phyloP scores from a whole-genome alignment of 2,113 vertebrate genomes.

The Chloroceryle aenea region DNA sequence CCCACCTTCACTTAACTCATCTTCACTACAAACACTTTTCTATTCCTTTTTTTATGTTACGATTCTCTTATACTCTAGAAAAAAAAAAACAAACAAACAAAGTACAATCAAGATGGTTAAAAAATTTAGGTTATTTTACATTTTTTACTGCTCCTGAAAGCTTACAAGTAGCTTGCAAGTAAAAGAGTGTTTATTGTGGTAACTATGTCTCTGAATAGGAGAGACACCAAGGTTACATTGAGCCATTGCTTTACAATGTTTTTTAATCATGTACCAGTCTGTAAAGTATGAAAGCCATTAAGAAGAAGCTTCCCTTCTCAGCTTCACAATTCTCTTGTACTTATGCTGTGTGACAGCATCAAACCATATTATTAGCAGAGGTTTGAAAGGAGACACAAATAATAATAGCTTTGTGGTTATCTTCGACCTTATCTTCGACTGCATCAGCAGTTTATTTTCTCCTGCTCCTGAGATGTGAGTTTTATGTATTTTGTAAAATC shows the following conservation, averaged over 20 bases:
- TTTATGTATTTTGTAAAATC: not conserved
- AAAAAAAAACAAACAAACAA: no score
- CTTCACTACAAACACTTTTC: not conserved
- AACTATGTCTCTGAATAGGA: not conserved
- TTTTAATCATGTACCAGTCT: not conserved
- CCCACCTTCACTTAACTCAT: not conserved
- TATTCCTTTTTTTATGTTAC: not conserved
- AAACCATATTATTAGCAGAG: not conserved
- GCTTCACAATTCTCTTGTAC: not conserved
- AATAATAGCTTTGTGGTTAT: not conserved
- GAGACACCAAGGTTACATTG: not conserved
- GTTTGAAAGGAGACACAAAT: not conserved
- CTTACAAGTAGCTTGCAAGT: not conserved
- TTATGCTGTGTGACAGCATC: not conserved
- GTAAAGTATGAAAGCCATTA: not conserved
- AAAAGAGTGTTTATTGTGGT: not conserved
- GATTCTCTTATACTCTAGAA: not conserved
- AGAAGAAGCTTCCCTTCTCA: not conserved
- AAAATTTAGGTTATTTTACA: not conserved
- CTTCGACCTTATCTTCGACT: not conserved
- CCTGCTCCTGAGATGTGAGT: not conserved
- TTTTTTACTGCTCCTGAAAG: not conserved
- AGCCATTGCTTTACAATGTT: not conserved
- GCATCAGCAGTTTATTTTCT: not conserved
- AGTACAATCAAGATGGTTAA: not conserved